Evolutionary conservation across 2,888 invertebrate genomes (phyloP), one percentile per base, ranked within the genome.

Genomic region (Synanthedon vespiformis): DNA sequence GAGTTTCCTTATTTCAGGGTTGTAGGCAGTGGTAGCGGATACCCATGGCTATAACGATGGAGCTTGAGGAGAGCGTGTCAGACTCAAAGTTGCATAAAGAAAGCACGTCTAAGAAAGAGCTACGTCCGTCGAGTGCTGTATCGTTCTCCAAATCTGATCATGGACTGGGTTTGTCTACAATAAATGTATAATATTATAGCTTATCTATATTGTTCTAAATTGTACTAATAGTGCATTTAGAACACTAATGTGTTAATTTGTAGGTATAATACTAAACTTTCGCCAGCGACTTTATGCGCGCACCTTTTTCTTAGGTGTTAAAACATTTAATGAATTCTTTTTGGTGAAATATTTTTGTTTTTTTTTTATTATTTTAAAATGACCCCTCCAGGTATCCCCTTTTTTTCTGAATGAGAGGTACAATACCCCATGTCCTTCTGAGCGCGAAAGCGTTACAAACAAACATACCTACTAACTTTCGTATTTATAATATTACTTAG

Each of bases 31-130:
- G 54, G 53, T 52, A 63, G 64, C 52, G 64, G 57, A 63, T 60
- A 63, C 75, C 70, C 73, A 86, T 86, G 86, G 85, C 85, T 81
- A 64, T 87, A 82, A 85, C 74, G 59, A 87, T 86, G 87, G 84
- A 83, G 52, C 69, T 86, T 53, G 85, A 80, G 64, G 86, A 85
- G 68, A 83, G 77, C 64, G 80, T 62, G 44, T 87, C 87, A 56
- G 87, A 87, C 72, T 87, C 87, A 18, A 87, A 86, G 64, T 68
- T 87, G 56, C 84, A 79, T 57, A 84, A 80, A 61, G 84, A 85
- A 55, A 85, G 81, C 64, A 64, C 71, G 10, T 61, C 66, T 40
- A 87, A 85, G 60, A 86, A 82, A 59, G 85, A 87, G 50, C 59
- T 86, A 54, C 70, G 87, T 41, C 86, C 87, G 40, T 67, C 74